Evolutionary conservation across 2,113 vertebrate species (phyloP).

Genomic region (Nestor notabilis): DNA sequence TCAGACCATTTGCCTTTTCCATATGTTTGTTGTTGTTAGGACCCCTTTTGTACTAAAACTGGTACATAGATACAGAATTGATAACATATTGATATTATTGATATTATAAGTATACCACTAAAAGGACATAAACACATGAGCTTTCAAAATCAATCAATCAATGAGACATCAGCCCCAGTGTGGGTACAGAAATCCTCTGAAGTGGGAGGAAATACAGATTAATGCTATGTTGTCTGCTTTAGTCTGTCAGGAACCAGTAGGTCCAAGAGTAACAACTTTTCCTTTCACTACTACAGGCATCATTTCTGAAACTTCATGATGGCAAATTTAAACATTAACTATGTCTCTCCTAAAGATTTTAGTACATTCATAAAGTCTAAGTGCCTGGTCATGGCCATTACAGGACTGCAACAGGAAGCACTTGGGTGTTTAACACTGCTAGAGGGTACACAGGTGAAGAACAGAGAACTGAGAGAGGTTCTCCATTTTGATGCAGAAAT

Average conservation of each 20-base stretch:
- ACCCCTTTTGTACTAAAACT: background rate
- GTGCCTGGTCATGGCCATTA: fast-evolving
- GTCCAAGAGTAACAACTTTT: background rate
- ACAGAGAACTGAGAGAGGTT: background rate
- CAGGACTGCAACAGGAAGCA: background rate
- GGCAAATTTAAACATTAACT: background rate
- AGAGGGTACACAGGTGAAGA: background rate
- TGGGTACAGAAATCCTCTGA: background rate
- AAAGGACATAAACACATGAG: background rate
- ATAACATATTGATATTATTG: background rate
- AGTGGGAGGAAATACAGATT: background rate
- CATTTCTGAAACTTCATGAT: background rate
- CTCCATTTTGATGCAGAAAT: background rate
- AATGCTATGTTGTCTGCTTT: background rate
- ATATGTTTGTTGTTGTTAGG: background rate
- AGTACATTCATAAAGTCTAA: background rate
- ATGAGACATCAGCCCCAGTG: background rate
- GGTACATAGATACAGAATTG: background rate
- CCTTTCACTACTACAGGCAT: background rate
- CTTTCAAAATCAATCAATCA: background rate
- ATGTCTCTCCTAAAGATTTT: background rate
- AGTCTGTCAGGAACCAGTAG: background rate
- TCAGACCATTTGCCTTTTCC: background rate
- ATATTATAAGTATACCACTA: background rate
- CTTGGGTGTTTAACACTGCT: background rate